Percentiles rank a stretch among this genome's conserved stretches.
Evolutionary conservation across 2,888 invertebrate species (phyloP).

Genomic region (Busseola fusca): DNA sequence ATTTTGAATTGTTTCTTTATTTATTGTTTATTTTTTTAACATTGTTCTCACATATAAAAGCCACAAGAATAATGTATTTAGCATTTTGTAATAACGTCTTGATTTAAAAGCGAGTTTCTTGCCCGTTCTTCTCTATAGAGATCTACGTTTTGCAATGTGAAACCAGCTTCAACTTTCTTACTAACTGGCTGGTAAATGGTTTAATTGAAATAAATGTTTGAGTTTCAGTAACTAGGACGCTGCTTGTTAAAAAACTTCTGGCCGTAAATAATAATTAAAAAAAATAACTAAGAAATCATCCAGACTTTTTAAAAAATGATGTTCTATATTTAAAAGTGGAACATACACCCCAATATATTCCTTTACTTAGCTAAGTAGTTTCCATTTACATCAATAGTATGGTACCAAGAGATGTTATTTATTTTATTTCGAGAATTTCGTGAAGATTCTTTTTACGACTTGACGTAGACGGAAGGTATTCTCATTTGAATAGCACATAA

Average conservation of each 20-base stretch:
- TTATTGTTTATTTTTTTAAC: no score
- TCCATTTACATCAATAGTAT: conserved; percentile 10
- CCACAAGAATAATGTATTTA: no score
- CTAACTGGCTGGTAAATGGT: no score
- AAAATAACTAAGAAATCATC: not conserved
- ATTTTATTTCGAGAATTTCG: conserved; percentile 42
- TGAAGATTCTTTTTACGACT: conserved; percentile 65
- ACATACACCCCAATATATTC: not conserved
- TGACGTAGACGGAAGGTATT: conserved; percentile 68
- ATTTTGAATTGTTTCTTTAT: no score
- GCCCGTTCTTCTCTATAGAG: no score
- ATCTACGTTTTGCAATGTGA: no score
- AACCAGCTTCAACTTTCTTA: no score
- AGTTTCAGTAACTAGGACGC: no score
- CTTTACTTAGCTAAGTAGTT: not conserved
- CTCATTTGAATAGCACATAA: conserved; percentile 78
- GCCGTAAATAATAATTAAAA: not conserved
- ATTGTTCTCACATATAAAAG: no score
- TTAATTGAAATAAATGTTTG: no score
- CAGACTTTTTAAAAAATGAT: not conserved
- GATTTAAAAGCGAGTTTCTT: no score
- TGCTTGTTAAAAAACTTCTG: not conserved
- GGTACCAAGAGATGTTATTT: conserved; percentile 4
- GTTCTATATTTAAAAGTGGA: not conserved
- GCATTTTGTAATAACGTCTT: no score